Conservation (phyloP, 2,888 invertebrate genomes). For the Cerastis rubricosa region DNA sequence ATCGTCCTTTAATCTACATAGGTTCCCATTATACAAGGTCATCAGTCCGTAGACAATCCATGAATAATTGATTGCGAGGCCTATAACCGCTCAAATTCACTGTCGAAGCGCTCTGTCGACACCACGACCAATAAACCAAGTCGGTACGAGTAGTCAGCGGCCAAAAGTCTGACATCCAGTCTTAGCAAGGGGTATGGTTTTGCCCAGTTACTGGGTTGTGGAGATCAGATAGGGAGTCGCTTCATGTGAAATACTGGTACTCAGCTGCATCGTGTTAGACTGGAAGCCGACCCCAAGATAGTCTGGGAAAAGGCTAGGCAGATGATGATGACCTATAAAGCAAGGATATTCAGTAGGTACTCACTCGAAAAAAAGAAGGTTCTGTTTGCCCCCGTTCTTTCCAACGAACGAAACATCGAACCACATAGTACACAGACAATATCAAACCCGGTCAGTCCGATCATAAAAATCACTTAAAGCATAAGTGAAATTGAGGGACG, state of each 20-base stretch:
- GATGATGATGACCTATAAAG: neutral
- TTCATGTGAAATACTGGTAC: too few relatives aligned
- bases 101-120: neutral
- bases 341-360: conserved; percentile 60
- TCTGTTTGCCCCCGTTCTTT: conserved; percentile 77
- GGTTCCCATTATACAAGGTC: neutral
- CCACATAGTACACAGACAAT: conserved; percentile 74
- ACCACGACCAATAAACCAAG: neutral
- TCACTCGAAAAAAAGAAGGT: conserved; percentile 81
- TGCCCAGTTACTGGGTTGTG: too few relatives aligned
- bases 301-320: too few relatives aligned
- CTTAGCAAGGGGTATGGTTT: too few relatives aligned
- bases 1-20: neutral
- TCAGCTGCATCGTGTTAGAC: too few relatives aligned
- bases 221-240: too few relatives aligned
- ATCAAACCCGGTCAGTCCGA: conserved; percentile 53
- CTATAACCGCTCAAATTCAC: neutral
- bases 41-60: too few relatives aligned
- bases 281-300: too few relatives aligned
- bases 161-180: too few relatives aligned
- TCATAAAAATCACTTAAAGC: conserved; percentile 71
- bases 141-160: too few relatives aligned
- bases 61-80: neutral
- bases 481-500: conserved; percentile 68
- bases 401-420: conserved; percentile 81